Conservation (phyloP, 1,140 invertebrate genomes). For the Dolichoris vasculosae region DNA sequence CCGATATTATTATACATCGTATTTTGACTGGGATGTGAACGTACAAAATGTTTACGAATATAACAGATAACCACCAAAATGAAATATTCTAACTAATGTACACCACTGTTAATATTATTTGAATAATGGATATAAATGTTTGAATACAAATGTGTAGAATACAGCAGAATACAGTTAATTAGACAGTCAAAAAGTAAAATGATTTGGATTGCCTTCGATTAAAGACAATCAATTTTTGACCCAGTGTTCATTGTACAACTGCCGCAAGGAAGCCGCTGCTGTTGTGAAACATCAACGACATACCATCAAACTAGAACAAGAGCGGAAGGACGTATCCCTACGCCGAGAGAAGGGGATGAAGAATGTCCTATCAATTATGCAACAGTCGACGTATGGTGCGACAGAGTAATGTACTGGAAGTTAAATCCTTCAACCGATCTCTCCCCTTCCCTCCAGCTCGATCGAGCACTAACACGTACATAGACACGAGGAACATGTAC, state of each 20-base stretch:
- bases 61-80: too few relatives aligned
- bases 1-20: too few relatives aligned
- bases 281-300: neutral
- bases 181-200: neutral
- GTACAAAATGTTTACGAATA: too few relatives aligned
- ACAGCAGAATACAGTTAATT: too few relatives aligned
- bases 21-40: too few relatives aligned
- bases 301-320: neutral
- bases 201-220: neutral
- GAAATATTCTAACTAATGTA: too few relatives aligned
- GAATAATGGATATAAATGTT: too few relatives aligned
- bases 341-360: conserved; percentile 32
- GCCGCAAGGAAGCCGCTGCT: neutral
- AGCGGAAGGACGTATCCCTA: neutral
- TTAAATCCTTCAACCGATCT: conserved; percentile 6
- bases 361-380: conserved; percentile 52
- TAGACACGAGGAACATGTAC: neutral
- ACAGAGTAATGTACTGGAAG: conserved; percentile 17
- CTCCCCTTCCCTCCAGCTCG: neutral
- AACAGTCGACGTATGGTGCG: conserved; percentile 19
- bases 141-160: too few relatives aligned
- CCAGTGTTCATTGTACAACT: neutral
- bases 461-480: neutral
- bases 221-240: neutral
- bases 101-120: too few relatives aligned